Evolutionary conservation across 2,797 vertebrate species (phyloP).

Genomic region (Harpagifer antarcticus): DNA sequence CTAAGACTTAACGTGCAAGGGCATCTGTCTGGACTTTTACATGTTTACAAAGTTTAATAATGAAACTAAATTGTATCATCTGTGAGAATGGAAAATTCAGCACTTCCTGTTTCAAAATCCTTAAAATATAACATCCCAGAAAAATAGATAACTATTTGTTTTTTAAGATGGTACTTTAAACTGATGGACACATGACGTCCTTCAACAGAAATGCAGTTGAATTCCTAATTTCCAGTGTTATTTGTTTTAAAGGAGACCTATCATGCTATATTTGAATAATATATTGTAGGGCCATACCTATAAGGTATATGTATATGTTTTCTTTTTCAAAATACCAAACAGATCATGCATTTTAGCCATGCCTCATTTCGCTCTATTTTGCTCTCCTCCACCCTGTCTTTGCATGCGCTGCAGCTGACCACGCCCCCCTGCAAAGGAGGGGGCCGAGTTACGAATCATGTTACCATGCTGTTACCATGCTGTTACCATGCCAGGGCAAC

Average conservation of each 20-base stretch:
- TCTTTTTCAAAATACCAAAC: too few relatives aligned
- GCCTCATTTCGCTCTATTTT: too few relatives aligned
- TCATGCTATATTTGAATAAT: too few relatives aligned
- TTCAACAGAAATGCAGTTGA: not conserved
- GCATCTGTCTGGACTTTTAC: not conserved
- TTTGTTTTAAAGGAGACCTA: conserved; percentile 40
- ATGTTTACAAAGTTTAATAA: not conserved
- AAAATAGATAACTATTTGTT: not conserved
- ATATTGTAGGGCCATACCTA: too few relatives aligned
- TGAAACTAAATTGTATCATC: not conserved
- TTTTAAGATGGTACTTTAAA: not conserved
- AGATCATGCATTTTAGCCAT: too few relatives aligned
- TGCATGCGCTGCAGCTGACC: too few relatives aligned
- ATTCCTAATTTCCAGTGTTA: conserved; percentile 11
- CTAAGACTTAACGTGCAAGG: not conserved
- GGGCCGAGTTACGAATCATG: too few relatives aligned
- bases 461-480: too few relatives aligned
- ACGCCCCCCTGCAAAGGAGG: too few relatives aligned
- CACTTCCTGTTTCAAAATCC: not conserved
- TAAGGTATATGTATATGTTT: too few relatives aligned
- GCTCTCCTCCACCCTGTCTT: too few relatives aligned
- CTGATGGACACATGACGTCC: not conserved
- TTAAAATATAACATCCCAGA: not conserved
- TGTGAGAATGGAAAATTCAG: not conserved
- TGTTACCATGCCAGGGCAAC: too few relatives aligned